Evolutionary conservation across 2,888 invertebrate species (phyloP).

Genomic region (Idaea aversata): DNA sequence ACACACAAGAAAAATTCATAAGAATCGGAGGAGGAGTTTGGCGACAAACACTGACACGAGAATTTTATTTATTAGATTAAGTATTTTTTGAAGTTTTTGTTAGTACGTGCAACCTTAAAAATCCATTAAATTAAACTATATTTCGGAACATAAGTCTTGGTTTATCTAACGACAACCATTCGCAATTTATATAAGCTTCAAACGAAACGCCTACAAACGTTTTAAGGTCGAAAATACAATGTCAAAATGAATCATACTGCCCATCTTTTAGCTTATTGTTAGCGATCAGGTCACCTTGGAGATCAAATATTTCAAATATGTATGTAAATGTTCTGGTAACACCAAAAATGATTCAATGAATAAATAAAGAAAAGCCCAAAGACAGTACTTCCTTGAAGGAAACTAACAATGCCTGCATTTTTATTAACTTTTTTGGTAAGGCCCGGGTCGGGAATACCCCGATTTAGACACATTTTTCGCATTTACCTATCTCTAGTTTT

Average conservation of each 20-base stretch:
- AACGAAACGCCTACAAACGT: slow-evolving; percentile 43
- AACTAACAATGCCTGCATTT: neutral
- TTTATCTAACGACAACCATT: slow-evolving; percentile 16
- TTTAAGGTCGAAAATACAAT: slow-evolving; percentile 43
- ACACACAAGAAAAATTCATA: no score
- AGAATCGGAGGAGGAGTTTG: no score
- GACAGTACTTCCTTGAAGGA: neutral
- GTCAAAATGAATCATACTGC: slow-evolving; percentile 43
- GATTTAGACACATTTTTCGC: neutral
- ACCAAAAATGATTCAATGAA: neutral
- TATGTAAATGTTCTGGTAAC: neutral
- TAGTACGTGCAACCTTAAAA: neutral
- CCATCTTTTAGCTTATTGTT: slow-evolving; percentile 29
- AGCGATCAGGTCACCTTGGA: slow-evolving; percentile 22
- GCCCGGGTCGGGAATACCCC: neutral
- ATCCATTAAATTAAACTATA: neutral
- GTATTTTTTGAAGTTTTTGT: neutral
- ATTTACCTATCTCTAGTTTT: neutral
- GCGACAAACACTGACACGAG: no score
- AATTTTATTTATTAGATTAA: no score
- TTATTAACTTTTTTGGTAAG: neutral
- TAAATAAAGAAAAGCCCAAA: neutral
- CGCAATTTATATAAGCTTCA: slow-evolving; percentile 41
- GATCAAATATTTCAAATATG: slow-evolving; percentile 10
- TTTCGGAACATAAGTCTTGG: neutral